Base-by-base conservation (phyloP, 2,113 vertebrate genomes). In the Otolemur garnettii region DNA sequence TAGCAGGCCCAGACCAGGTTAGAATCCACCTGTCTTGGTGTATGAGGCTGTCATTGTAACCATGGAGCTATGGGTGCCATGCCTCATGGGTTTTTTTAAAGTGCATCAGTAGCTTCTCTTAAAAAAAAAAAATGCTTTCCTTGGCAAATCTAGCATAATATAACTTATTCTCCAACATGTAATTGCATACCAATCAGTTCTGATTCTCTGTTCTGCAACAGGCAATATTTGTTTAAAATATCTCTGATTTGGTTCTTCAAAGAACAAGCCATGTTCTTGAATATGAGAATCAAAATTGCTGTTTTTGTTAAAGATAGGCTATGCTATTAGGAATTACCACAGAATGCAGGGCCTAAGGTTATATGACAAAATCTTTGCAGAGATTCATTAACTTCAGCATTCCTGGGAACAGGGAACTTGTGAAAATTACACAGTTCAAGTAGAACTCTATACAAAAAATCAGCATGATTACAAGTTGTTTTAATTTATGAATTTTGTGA, bases 221-320 rank as follows among this genome's bases (percentile, higher is more conserved):
- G 22, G 69, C 45, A 69, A 7, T 95, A 0, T 95, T 96, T 97
- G 7, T 91, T 96, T 97, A 45, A 96, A 97, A 55, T 0, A 45
- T 22, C 50, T 81, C 91, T 87, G 69, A 90, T 95, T n/a, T 42
- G 33, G 30, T 53, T 95, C 95, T 38, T 94, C 4, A 90, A 19
- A 79, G 81, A 93, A 88, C 11, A 9, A 78, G 7, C 4, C 45
- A 5, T 13, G 50, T 9, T 9, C 17, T 26, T 45, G 22, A 79
- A 35, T 5, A 57, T 50, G 28, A 42, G 19, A 68, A 69, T 62
- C 26, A 68, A 59, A 35, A 11, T 4, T 0, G 4, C 22, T 8
- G 26, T 33, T 77, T 35, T 18, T 82, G 68, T 3, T 9, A 42
- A 26, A 60, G n/a, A 19, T 7, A 0, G 3, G 59, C 26, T 7